phyloP scores from a whole-genome alignment of 2,797 vertebrate species.

The Leontocebus nigricollis region DNA sequence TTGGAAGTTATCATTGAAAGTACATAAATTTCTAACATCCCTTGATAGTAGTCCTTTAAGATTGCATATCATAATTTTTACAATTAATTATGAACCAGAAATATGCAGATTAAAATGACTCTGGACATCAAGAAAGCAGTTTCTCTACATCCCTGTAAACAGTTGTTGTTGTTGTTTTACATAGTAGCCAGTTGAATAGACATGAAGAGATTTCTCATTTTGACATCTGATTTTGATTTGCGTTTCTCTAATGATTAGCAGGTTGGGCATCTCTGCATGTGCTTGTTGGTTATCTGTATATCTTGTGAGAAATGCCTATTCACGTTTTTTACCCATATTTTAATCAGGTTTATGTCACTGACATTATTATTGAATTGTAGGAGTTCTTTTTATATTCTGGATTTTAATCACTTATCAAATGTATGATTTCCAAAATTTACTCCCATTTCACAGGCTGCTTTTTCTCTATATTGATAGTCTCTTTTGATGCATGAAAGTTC shows the following conservation, averaged over 20 bases:
- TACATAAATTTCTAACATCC: not conserved
- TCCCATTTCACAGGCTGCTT: not conserved
- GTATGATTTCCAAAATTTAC: not conserved
- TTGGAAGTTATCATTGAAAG: not conserved
- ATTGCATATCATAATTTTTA: constrained; percentile 38
- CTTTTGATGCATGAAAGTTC: not conserved
- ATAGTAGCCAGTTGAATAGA: not conserved
- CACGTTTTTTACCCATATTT: not conserved
- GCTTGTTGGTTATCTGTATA: not conserved
- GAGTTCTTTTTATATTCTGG: not conserved
- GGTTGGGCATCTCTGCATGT: not conserved
- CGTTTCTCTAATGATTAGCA: not conserved
- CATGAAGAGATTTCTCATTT: not conserved
- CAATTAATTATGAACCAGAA: constrained; percentile 44
- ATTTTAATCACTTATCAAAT: not conserved
- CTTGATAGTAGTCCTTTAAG: not conserved
- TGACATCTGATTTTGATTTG: not conserved
- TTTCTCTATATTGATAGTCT: not conserved
- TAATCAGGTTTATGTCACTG: not conserved
- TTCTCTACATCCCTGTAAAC: not conserved
- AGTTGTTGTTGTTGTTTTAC: not conserved
- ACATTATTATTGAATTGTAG: not conserved
- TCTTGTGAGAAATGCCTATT: not conserved
- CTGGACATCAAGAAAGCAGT: not conserved
- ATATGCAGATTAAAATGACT: not conserved